Evolutionary conservation across 2,797 vertebrate species (phyloP).

Genomic region (Myotis pilosus): DNA sequence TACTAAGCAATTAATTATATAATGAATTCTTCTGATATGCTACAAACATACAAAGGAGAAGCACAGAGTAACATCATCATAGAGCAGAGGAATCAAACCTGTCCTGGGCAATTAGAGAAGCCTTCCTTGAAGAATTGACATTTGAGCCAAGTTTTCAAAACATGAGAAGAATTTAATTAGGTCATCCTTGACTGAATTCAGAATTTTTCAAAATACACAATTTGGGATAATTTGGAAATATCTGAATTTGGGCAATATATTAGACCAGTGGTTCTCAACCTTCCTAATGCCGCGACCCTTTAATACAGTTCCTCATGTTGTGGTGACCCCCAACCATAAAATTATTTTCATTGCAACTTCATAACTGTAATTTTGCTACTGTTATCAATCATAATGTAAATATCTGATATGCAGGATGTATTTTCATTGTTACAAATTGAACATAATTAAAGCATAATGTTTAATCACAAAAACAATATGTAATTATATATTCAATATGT

Average conservation of each 20-base stretch:
- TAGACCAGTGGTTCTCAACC: neutral
- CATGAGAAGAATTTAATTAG: constrained; percentile 26
- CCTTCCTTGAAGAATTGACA: constrained; percentile 39
- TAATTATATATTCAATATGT: no score
- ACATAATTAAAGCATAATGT: no score
- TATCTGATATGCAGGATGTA: no score
- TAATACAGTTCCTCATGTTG: no score
- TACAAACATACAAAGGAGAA: neutral
- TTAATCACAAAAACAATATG: no score
- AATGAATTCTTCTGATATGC: neutral
- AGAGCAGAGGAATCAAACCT: neutral
- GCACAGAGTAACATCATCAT: neutral
- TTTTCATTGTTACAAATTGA: no score
- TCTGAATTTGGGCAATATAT: neutral
- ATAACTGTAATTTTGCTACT: no score
- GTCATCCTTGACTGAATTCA: neutral
- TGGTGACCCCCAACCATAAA: no score
- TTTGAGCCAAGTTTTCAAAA: constrained; percentile 33
- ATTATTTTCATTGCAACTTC: no score
- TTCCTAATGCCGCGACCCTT: no score
- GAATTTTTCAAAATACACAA: neutral
- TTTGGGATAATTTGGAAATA: neutral
- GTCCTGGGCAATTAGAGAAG: neutral
- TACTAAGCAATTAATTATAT: neutral
- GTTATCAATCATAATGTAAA: no score